These are phyloP conservation scores for Ataeniobius toweri DNA, from an alignment of 2,797 vertebrate species.

Conservation along the genomic window DNA sequence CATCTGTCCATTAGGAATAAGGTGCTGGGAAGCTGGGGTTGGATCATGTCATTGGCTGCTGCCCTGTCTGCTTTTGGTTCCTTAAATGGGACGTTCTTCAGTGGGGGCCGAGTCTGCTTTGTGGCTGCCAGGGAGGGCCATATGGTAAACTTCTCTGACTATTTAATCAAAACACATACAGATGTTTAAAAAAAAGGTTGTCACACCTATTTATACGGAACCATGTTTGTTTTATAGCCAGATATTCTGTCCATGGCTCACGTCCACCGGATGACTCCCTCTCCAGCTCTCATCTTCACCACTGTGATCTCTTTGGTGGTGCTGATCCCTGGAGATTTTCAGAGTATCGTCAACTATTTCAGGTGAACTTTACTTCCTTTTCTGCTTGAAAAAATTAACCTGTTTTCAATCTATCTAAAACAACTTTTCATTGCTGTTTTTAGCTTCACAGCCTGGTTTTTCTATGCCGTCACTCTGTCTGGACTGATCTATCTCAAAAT, in stretches of 20 bases:
- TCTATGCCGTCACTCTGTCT: conserved; percentile 83
- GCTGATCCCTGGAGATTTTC: conserved; percentile 85
- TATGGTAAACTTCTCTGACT: conserved; percentile 79
- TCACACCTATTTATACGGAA: neutral
- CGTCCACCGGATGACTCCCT: conserved; percentile 82
- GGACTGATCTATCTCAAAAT: conserved; percentile 89
- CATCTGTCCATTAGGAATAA: conserved; percentile 78
- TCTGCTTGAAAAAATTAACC: neutral
- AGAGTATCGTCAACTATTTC: conserved; percentile 87
- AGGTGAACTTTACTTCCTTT: conserved; percentile 73
- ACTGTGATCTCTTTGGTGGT: conserved; percentile 84
- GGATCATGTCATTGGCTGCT: conserved; percentile 88
- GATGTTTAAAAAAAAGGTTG: neutral
- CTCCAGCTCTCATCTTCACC: conserved; percentile 88
- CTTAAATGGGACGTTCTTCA: conserved; percentile 87
- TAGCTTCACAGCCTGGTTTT: conserved; percentile 90
- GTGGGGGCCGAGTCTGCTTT: conserved; percentile 85
- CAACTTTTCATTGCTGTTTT: conserved; percentile 13
- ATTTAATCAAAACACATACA: neutral
- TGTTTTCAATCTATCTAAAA: conserved; percentile 17
- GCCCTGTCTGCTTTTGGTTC: conserved; percentile 88
- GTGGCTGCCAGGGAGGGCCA: conserved; percentile 90
- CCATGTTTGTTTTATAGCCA: conserved; percentile 76
- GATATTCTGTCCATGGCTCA: conserved; percentile 89
- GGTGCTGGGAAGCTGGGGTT: conserved; percentile 88